Conservation (phyloP, 2,797 vertebrate genomes). For the Sebastes oblongus region DNA sequence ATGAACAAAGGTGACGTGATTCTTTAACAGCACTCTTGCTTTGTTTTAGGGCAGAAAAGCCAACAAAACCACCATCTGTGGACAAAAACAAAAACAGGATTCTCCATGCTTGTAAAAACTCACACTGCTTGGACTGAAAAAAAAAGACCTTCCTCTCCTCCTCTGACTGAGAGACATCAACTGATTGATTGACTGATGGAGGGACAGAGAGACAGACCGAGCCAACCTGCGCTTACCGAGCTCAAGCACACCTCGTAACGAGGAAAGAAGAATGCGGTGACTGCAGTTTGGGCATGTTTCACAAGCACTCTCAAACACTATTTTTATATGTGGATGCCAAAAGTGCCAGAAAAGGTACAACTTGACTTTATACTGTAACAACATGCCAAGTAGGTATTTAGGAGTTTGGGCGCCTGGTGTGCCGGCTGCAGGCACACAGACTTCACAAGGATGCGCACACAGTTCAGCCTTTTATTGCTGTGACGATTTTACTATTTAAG, state of each 20-base stretch:
- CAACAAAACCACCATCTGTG: background rate
- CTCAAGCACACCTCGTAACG: constrained; percentile 24
- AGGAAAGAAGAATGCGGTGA: constrained; percentile 49
- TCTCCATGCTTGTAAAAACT: background rate
- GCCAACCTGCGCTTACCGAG: constrained; percentile 11
- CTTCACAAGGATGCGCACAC: background rate
- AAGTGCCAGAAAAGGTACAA: constrained; percentile 32
- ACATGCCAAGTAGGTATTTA: constrained; percentile 28
- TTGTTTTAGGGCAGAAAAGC: constrained; percentile 23
- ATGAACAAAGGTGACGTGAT: background rate
- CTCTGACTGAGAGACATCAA: background rate
- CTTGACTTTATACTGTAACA: constrained; percentile 3
- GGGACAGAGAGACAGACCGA: background rate
- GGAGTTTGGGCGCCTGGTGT: constrained; percentile 7
- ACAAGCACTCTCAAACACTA: constrained; percentile 10
- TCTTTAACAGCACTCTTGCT: background rate
- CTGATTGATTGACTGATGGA: constrained; percentile 24
- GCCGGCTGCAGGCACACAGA: background rate
- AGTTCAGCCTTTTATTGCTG: background rate
- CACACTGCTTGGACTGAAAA: background rate
- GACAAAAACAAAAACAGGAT: background rate
- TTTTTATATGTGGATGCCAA: constrained; percentile 18
- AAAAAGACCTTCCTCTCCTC: background rate
- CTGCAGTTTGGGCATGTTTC: constrained; percentile 41
- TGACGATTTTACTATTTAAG: constrained; percentile 10